These are phyloP conservation scores for Sepioteuthis lessoniana DNA, from an alignment of 2,888 invertebrate species.

Conservation along the genomic window DNA sequence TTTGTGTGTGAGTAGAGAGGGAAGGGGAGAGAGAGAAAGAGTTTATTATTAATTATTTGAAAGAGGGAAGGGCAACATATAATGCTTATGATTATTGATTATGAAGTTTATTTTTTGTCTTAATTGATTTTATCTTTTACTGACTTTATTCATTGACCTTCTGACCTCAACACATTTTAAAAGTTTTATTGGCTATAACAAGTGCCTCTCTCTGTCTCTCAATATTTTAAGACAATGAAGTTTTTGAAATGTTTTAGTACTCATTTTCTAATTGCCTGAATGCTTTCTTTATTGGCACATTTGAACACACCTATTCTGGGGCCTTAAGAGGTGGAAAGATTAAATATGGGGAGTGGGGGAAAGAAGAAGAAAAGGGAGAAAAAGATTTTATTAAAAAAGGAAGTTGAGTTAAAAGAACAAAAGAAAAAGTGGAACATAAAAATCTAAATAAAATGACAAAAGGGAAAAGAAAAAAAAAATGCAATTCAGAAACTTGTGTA, in stretches of 20 bases:
- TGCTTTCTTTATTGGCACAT: background rate
- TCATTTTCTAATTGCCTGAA: background rate
- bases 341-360: background rate
- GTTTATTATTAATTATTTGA: too few species aligned
- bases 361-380: background rate
- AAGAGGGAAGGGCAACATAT: too few species aligned
- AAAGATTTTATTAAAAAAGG: background rate
- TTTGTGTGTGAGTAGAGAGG: too few species aligned
- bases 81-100: too few species aligned
- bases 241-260: background rate
- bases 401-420: background rate
- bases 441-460: background rate
- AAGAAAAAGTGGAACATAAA: background rate
- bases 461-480: background rate
- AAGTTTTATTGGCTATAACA: background rate
- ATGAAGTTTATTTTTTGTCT: too few species aligned
- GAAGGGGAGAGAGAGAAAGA: too few species aligned
- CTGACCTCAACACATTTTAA: background rate
- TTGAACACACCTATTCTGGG: background rate
- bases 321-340: too few species aligned
- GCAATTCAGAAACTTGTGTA: background rate
- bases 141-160: too few species aligned
- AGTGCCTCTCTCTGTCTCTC: background rate
- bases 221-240: background rate
- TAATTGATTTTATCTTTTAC: too few species aligned